Conservation (phyloP, 2,888 invertebrate genomes). For the Sarcophaga rosellei region DNA sequence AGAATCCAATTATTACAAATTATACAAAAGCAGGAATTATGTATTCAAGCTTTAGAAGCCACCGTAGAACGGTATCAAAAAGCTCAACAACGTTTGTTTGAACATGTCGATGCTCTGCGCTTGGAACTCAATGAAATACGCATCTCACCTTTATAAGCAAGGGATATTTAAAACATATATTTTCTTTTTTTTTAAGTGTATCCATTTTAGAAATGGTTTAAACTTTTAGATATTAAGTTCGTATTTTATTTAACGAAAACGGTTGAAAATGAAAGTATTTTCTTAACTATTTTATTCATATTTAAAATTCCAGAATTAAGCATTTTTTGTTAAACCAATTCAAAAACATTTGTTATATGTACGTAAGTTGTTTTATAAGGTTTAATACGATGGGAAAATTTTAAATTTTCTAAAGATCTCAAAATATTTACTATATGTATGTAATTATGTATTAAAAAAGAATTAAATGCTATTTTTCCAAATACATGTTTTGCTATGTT, state of each 20-base stretch:
- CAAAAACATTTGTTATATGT: neutral
- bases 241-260: too few relatives aligned
- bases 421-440: neutral
- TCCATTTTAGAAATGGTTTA: neutral
- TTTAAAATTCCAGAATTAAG: neutral
- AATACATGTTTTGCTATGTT: too few relatives aligned
- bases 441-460: neutral
- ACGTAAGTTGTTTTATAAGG: neutral
- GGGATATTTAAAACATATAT: neutral
- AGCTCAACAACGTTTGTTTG: slow-evolving; percentile 63
- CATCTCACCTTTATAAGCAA: slow-evolving; percentile 14
- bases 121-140: slow-evolving; percentile 62
- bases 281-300: neutral
- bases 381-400: neutral
- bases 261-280: neutral
- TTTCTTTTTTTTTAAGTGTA: neutral
- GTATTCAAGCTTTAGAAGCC: slow-evolving; percentile 68
- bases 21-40: slow-evolving; percentile 67
- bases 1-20: slow-evolving; percentile 67
- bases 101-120: slow-evolving; percentile 69
- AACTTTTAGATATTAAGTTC: too few relatives aligned
- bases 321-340: neutral
- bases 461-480: too few relatives aligned
- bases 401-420: neutral
- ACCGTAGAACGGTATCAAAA: slow-evolving; percentile 66